phyloP scores from a whole-genome alignment of 2,797 vertebrate species.

The Manis pentadactyla region DNA sequence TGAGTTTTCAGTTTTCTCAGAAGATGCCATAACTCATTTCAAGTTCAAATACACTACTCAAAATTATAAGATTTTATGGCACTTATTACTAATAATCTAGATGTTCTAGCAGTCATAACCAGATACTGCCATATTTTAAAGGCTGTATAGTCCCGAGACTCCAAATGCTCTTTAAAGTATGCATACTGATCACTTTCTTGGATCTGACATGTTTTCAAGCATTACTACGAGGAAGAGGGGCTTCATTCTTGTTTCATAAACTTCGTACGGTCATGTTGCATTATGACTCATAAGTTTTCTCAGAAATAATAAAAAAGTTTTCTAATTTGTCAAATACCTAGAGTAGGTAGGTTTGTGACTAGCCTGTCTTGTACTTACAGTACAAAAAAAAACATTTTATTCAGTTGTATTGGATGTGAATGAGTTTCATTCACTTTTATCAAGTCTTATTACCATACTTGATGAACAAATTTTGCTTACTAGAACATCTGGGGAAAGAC shows the following conservation, averaged over 20 bases:
- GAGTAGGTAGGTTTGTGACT: neutral
- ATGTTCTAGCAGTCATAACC: neutral
- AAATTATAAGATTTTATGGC: conserved; percentile 12
- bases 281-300: neutral
- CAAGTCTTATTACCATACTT: neutral
- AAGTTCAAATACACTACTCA: conserved; percentile 15
- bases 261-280: neutral
- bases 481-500: conserved; percentile 30
- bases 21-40: conserved; percentile 26
- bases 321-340: neutral
- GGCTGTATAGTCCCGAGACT: neutral
- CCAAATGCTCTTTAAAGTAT: neutral
- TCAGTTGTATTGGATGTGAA: neutral
- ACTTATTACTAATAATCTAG: conserved; percentile 40
- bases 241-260: neutral
- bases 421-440: conserved; percentile 44
- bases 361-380: neutral
- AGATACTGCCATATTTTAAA: neutral
- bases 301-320: neutral
- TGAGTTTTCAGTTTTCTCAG: conserved; percentile 41
- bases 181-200: neutral
- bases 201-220: neutral
- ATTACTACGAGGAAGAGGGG: neutral
- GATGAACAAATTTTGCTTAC: conserved; percentile 59
- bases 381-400: conserved; percentile 58